Base-by-base conservation (phyloP, 2,797 vertebrate species). In the Tapirus indicus region DNA sequence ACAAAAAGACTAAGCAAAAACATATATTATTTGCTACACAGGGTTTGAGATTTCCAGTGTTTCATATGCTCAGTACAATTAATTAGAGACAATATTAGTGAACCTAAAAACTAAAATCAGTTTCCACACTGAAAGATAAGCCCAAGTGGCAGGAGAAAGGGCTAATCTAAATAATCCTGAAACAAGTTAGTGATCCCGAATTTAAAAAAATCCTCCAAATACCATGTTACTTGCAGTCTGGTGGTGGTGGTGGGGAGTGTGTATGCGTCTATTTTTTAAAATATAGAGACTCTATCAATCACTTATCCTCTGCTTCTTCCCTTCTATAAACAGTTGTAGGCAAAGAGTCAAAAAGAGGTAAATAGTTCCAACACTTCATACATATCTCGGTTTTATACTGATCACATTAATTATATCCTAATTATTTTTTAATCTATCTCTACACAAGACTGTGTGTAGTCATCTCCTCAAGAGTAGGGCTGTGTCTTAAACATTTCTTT, bases 1-100 rank as follows among this genome's bases (percentile, higher is more conserved):
- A 38, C 20, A 80, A 97, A 35, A 74, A 68, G 49, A 96, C 1
- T 93, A 94, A 90, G 29, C 25, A 91, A 89, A 91, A 87, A 77
- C 60, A 47, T 74, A 35, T 80, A 96, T 85, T 32, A 89, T 56
- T 38, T 54, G 78, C 54, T 71, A 85, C 27, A 44, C 29, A 38
- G 66, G 18, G 20, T 54, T 83, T 84, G 88, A 88, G 68, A 44
- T 82, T 68, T 68, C 41, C 54, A 85, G 64, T 41, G 68, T 92
- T 91, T 88, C 44, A 32, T 82, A 56, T 72, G 41, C 44, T 93
- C 27, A 44, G n/a, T 87, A 68, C 71, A 85, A 79, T 58, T 75
- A 77, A 83, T 52, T 87, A 72, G 60, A 66, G 64, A 68, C 8
- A 92, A 56, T 41, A 74, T 44, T 20, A 85, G 38, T 77, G 23